Evolutionary conservation across 2,113 vertebrate species (phyloP).

Genomic region (Onychostruthus taczanowskii): DNA sequence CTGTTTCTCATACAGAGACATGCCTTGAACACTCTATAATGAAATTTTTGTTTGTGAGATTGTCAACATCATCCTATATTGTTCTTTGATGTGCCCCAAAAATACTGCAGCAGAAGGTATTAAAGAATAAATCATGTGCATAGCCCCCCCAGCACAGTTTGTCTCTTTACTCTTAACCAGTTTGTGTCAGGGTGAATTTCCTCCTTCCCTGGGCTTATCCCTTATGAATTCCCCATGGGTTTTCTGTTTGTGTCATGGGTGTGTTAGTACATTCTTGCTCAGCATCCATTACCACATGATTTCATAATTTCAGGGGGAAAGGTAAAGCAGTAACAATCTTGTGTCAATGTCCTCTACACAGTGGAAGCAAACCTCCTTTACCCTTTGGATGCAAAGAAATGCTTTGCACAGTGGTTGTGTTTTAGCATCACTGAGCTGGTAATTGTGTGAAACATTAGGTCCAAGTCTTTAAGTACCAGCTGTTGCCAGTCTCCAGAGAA

Average conservation of each 20-base stretch:
- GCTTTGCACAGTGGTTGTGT: background rate
- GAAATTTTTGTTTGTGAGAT: conserved; percentile 67
- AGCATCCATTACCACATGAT: background rate
- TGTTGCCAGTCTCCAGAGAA: background rate
- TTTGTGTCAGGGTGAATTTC: conserved; percentile 27
- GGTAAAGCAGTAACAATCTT: background rate
- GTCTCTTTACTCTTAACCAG: conserved; percentile 12
- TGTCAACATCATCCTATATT: conserved; percentile 41
- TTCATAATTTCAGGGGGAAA: background rate
- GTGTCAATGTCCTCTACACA: background rate
- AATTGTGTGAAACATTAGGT: background rate
- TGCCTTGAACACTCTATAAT: conserved; percentile 62
- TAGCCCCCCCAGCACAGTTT: background rate
- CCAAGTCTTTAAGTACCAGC: background rate
- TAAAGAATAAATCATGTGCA: conserved; percentile 61
- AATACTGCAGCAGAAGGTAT: conserved; percentile 64
- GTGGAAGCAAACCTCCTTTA: background rate
- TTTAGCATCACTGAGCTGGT: background rate
- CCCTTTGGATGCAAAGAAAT: background rate
- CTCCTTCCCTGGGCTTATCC: background rate
- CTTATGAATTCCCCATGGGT: background rate
- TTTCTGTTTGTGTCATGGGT: background rate
- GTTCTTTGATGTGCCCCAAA: conserved; percentile 67
- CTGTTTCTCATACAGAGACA: conserved; percentile 58
- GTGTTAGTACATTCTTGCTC: background rate